A percentile compares a stretch with the other conserved stretches of the same genome.
These are phyloP conservation scores for Monodelphis domestica DNA, from an alignment of 2,797 vertebrate genomes.

Conservation along the genomic window DNA sequence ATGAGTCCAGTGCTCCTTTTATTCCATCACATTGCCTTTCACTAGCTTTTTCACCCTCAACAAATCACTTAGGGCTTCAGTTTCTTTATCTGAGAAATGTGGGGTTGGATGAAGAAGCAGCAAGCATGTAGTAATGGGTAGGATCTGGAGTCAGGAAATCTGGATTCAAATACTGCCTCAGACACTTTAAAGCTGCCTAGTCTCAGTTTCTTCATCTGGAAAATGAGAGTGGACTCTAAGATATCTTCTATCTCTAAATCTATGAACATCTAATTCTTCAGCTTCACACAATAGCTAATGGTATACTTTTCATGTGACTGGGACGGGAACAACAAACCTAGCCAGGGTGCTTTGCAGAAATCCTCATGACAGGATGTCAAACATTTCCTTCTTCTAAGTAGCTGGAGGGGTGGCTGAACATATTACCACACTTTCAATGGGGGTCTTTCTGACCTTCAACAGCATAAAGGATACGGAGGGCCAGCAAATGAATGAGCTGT, in stretches of 20 bases:
- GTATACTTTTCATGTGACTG: neutral
- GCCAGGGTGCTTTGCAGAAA: neutral
- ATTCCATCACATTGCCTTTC: neutral
- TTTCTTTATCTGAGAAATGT: neutral
- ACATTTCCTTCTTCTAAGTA: neutral
- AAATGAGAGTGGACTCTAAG: neutral
- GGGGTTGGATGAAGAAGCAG: neutral
- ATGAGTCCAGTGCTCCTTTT: neutral
- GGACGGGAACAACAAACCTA: neutral
- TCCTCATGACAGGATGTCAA: neutral
- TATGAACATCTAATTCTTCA: neutral
- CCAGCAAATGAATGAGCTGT: neutral
- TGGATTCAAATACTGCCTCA: neutral
- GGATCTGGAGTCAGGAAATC: neutral
- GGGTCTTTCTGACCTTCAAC: neutral
- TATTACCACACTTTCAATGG: neutral
- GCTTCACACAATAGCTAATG: neutral
- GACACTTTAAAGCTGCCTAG: neutral
- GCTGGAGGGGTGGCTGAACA: neutral
- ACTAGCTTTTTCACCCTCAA: neutral
- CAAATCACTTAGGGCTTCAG: neutral
- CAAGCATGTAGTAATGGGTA: neutral
- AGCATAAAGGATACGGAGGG: neutral
- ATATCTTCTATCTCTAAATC: neutral
- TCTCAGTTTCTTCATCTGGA: neutral